Evolutionary conservation across 2,888 invertebrate species (phyloP).

Genomic region (Horisme vitalbata): DNA sequence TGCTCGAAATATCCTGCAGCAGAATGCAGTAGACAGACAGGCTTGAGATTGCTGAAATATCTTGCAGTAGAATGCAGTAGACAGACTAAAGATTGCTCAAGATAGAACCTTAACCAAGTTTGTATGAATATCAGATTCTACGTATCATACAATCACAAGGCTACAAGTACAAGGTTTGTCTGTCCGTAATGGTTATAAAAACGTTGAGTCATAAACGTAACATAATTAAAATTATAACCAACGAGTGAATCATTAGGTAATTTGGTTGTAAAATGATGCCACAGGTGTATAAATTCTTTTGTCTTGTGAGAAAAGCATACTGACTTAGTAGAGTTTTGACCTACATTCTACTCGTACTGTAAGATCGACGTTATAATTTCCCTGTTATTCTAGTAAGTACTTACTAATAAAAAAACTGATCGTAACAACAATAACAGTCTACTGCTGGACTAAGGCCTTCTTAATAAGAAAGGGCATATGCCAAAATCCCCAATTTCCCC

Average conservation of each 20-base stretch:
- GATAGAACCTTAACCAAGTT: background rate
- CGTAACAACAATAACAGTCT: too few species aligned
- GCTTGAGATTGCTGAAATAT: too few species aligned
- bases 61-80: too few species aligned
- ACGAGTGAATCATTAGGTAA: slow-evolving; percentile 38
- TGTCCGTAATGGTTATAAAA: slow-evolving; percentile 17
- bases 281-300: slow-evolving; percentile 5
- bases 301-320: background rate
- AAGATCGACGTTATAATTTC: too few species aligned
- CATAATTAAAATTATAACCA: slow-evolving; percentile 44
- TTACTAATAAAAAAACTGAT: too few species aligned
- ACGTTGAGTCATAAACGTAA: slow-evolving; percentile 42
- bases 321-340: background rate
- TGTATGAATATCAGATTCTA: background rate
- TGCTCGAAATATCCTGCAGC: too few species aligned
- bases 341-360: background rate
- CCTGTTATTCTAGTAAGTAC: too few species aligned
- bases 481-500: too few species aligned
- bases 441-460: too few species aligned
- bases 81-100: too few species aligned
- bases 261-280: slow-evolving; percentile 7
- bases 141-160: slow-evolving; percentile 16
- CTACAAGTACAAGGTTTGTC: slow-evolving; percentile 7
- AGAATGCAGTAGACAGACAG: too few species aligned
- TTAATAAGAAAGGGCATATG: too few species aligned